A percentile compares a stretch with the other conserved stretches of the same genome.
phyloP scores from a whole-genome alignment of 1,140 invertebrate genomes.

The Eriosoma lanigerum region DNA sequence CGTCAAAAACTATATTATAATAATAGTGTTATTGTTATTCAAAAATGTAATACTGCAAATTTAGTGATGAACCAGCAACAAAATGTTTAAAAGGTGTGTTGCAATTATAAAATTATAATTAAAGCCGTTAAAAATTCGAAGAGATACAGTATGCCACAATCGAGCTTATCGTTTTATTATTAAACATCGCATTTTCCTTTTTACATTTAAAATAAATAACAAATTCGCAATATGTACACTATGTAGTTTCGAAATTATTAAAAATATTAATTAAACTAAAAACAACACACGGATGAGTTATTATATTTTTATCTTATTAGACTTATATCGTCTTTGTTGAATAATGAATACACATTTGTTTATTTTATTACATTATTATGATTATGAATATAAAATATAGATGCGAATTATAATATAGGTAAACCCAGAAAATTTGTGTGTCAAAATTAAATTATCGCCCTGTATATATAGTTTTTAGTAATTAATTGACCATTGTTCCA shows the following conservation, averaged over 20 bases:
- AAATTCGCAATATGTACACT: no score
- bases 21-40: not conserved
- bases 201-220: not conserved
- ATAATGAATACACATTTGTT: no score
- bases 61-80: not conserved
- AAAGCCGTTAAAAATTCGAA: not conserved
- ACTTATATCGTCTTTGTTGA: no score
- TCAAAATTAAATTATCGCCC: no score
- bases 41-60: not conserved
- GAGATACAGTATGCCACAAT: not conserved
- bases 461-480: no score
- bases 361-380: no score
- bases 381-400: no score
- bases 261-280: slow-evolving; percentile 8
- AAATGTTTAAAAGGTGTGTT: not conserved
- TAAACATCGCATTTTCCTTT: not conserved
- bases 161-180: slow-evolving; percentile 3
- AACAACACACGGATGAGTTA: no score
- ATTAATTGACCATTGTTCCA: not conserved
- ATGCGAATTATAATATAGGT: no score
- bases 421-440: no score
- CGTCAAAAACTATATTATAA: not conserved
- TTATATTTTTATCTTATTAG: no score
- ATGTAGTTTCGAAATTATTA: not conserved
- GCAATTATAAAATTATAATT: slow-evolving; percentile 26